Evolutionary conservation across 2,888 invertebrate genomes (phyloP).

Genomic region (Gisinianus flammeolus): DNA sequence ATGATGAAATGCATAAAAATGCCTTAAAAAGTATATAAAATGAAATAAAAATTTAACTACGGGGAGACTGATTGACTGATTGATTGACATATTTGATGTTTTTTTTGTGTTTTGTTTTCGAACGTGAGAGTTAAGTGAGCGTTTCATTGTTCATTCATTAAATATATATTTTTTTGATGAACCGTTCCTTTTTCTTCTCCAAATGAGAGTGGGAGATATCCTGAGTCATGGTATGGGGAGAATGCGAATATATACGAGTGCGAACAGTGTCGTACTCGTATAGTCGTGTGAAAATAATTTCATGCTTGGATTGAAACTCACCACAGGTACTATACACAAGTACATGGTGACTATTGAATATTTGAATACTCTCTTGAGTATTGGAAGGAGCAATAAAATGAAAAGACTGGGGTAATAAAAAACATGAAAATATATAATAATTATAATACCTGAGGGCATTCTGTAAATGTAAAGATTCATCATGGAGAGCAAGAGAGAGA

Average conservation of each 20-base stretch:
- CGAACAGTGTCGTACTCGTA: too few species aligned
- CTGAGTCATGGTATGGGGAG: too few species aligned
- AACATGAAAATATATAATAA: not conserved
- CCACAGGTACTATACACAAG: not conserved
- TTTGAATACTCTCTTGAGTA: not conserved
- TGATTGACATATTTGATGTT: too few species aligned
- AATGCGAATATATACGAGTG: too few species aligned
- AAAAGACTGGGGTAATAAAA: conserved; percentile 27
- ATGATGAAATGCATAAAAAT: too few species aligned
- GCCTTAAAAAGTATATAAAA: too few species aligned
- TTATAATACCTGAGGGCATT: not conserved
- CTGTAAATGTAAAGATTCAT: not conserved
- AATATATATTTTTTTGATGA: not conserved
- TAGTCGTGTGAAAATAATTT: not conserved
- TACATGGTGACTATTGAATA: not conserved
- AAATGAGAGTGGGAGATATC: too few species aligned
- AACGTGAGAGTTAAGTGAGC: too few species aligned
- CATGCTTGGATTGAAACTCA: not conserved
- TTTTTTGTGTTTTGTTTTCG: not conserved
- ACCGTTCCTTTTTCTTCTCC: not conserved
- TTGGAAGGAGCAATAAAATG: not conserved
- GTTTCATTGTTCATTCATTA: not conserved
- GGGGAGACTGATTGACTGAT: not conserved
- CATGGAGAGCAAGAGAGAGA: conserved; percentile 10
- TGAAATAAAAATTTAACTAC: too few species aligned